Evolutionary conservation across 2,113 vertebrate species (phyloP).

Genomic region (Danio rerio): GRCz12tu NC_133185.1:18194501-18195000

Average conservation of each 20-base stretch:
- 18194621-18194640: not conserved
- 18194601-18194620: not conserved
- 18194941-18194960: not conserved
- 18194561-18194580: not conserved
- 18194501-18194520: not conserved
- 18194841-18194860: constrained; percentile 28
- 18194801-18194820: constrained; percentile 1
- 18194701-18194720: not conserved
- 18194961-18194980: not conserved
- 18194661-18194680: not conserved
- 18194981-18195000: not conserved
- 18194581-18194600: constrained; percentile 2
- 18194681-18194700: not conserved
- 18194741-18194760: not conserved
- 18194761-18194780: not conserved
- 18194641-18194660: not conserved
- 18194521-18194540: not conserved
- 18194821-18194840: constrained; percentile 5
- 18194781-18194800: not conserved
- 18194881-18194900: not conserved
- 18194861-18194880: constrained; percentile 24
- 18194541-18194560: not conserved
- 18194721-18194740: not conserved
- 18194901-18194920: not conserved
- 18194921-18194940: not conserved